Percentiles rank a stretch among this genome's conserved stretches.
phyloP scores from a whole-genome alignment of 2,797 vertebrate genomes.

The Onychomys arenicola region DNA sequence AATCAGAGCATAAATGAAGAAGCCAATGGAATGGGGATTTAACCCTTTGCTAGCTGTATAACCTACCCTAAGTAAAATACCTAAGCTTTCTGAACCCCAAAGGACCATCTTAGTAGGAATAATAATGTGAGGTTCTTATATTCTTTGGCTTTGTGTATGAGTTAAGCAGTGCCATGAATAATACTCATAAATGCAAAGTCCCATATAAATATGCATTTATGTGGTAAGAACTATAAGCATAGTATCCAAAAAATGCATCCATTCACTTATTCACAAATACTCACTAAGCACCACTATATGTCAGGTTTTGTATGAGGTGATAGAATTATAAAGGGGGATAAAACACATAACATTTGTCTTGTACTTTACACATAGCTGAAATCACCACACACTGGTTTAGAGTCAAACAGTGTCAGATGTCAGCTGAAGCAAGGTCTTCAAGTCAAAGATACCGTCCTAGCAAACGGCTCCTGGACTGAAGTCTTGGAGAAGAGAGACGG shows the following conservation, averaged over 20 bases:
- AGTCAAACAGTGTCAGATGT: neutral
- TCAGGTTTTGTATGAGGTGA: neutral
- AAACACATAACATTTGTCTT: neutral
- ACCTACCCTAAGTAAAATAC: neutral
- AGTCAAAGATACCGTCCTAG: rapidly evolving
- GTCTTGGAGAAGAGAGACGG: neutral
- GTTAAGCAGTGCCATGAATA: neutral
- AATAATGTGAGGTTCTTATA: neutral
- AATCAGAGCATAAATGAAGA: neutral
- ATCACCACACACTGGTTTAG: neutral
- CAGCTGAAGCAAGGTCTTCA: neutral
- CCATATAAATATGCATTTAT: neutral
- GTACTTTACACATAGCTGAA: neutral
- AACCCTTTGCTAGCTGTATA: neutral
- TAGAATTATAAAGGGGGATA: neutral
- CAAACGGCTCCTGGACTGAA: neutral
- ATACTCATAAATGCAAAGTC: neutral
- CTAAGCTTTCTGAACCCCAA: neutral
- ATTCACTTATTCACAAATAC: neutral
- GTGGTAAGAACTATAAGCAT: neutral
- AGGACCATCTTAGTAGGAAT: neutral
- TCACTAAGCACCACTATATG: neutral
- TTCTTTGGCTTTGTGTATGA: neutral
- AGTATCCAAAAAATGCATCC: neutral
- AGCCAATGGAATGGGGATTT: neutral